Percentiles rank a stretch among this genome's conserved stretches.
phyloP scores from a whole-genome alignment of 2,113 vertebrate genomes.

The Athene noctua region DNA sequence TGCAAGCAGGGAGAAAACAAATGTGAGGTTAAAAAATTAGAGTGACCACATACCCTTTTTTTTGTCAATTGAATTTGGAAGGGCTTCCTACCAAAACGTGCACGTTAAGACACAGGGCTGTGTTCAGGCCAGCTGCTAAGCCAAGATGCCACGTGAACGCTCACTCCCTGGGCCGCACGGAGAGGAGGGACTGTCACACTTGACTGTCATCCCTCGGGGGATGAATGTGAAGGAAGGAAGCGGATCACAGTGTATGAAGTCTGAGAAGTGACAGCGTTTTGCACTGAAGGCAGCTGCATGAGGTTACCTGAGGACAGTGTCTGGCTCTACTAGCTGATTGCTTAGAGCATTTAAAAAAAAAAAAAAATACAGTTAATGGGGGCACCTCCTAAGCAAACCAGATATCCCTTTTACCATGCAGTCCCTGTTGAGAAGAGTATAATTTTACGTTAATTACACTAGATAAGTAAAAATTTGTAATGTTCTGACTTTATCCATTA shows the following conservation, averaged over 20 bases:
- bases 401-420: constrained; percentile 15
- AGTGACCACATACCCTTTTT: accelerated
- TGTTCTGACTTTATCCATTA: constrained; percentile 51
- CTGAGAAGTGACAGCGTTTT: constrained; percentile 60
- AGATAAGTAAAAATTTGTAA: constrained; percentile 50
- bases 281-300: constrained; percentile 41
- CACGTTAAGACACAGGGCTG: accelerated
- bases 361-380: constrained; percentile 8
- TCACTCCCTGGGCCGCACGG: background rate
- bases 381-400: constrained; percentile 51
- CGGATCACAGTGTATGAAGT: background rate
- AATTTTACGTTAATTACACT: constrained; percentile 52
- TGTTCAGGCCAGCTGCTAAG: background rate
- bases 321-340: constrained; percentile 49
- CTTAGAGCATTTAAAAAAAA: background rate
- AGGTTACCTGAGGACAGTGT: constrained; percentile 68
- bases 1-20: background rate
- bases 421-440: constrained; percentile 36
- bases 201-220: background rate
- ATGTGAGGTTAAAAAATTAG: background rate
- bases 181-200: background rate
- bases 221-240: constrained; percentile 20
- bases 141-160: accelerated
- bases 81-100: accelerated
- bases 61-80: accelerated